phyloP scores from a whole-genome alignment of 2,888 invertebrate genomes.

The Penaeus monodon region DNA sequence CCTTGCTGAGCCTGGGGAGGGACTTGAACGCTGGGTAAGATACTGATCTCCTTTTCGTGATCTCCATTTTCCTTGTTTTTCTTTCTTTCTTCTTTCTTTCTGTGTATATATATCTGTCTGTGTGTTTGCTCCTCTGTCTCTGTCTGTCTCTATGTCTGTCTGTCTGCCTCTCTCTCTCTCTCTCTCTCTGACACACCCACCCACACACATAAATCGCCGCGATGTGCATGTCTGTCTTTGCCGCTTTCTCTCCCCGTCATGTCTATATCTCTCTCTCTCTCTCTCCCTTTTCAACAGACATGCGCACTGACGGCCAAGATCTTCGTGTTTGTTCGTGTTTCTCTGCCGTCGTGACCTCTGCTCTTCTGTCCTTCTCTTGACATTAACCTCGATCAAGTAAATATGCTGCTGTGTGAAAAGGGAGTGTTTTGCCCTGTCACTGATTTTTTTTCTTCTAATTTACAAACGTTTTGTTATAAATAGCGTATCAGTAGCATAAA shows the following conservation, averaged over 20 bases:
- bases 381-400: background rate
- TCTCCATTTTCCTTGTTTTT: background rate
- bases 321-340: background rate
- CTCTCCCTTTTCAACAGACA: background rate
- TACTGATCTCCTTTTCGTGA: background rate
- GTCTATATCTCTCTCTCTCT: background rate
- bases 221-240: background rate
- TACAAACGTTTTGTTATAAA: too few relatives aligned
- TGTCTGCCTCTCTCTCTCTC: background rate
- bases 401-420: too few relatives aligned
- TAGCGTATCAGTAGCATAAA: too few relatives aligned
- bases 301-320: too few relatives aligned
- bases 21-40: too few relatives aligned
- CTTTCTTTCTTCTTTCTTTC: background rate
- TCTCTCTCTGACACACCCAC: background rate
- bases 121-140: background rate
- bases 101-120: background rate
- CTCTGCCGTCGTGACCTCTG: background rate
- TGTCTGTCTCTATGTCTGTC: background rate
- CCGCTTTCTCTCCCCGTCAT: background rate
- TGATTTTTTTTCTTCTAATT: too few relatives aligned
- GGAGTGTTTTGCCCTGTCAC: too few relatives aligned
- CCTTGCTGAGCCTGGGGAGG: background rate
- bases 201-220: background rate
- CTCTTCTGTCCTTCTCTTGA: background rate